phyloP scores from a whole-genome alignment of 2,888 invertebrate genomes.

The Drosophila gaucha region DNA sequence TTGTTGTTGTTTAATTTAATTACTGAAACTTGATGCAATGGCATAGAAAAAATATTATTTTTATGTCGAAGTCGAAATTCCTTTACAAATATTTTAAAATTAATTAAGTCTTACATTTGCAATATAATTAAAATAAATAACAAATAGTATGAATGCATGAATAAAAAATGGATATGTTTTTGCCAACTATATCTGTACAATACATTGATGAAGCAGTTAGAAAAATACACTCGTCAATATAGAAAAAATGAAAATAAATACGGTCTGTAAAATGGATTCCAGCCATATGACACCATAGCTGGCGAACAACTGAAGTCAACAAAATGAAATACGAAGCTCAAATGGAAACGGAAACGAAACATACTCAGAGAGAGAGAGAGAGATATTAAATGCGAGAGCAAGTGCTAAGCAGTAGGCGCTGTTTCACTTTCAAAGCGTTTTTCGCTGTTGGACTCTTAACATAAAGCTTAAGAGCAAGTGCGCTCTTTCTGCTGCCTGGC shows the following conservation, averaged over 20 bases:
- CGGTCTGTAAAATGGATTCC: background rate
- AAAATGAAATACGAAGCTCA: slow-evolving; percentile 6
- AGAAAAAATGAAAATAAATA: background rate
- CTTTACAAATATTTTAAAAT: too few relatives aligned
- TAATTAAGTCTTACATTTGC: too few relatives aligned
- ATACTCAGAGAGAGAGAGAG: background rate
- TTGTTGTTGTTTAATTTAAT: too few relatives aligned
- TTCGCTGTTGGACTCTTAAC: slow-evolving; percentile 20
- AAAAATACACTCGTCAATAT: background rate
- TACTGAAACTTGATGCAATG: too few relatives aligned
- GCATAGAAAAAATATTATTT: too few relatives aligned
- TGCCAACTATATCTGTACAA: too few relatives aligned
- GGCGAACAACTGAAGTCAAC: slow-evolving; percentile 40
- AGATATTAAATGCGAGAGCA: background rate
- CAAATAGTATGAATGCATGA: too few relatives aligned
- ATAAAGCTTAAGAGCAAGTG: slow-evolving; percentile 8
- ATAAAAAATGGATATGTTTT: too few relatives aligned
- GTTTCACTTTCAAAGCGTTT: slow-evolving; percentile 30
- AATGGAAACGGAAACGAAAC: slow-evolving; percentile 30
- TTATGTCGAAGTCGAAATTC: too few relatives aligned
- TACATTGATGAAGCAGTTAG: too few relatives aligned
- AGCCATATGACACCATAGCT: slow-evolving; percentile 36
- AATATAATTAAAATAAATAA: too few relatives aligned
- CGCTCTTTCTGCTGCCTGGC: background rate
- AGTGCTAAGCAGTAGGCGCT: background rate